These are phyloP conservation scores for Lasioglossum oenotherae DNA, from an alignment of 2,888 invertebrate species.

Conservation along the genomic window DNA sequence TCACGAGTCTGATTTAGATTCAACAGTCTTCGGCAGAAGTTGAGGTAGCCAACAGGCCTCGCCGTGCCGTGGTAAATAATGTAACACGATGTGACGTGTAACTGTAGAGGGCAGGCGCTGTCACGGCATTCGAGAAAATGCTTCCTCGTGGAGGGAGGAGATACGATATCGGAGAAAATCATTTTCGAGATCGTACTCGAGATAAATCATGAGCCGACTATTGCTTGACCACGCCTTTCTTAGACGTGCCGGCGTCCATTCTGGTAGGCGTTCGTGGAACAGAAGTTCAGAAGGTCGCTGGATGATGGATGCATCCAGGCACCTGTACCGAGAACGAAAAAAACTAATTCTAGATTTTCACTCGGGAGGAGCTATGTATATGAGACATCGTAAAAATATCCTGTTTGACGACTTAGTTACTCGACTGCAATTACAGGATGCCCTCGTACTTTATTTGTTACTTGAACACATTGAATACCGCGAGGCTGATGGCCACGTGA, in stretches of 20 bases:
- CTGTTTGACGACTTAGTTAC: conserved; percentile 8
- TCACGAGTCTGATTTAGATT: neutral
- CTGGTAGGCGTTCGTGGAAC: conserved; percentile 57
- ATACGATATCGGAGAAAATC: conserved; percentile 69
- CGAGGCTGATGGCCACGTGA: neutral
- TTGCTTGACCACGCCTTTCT: conserved; percentile 65
- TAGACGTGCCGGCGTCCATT: conserved; percentile 68
- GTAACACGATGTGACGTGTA: conserved; percentile 9
- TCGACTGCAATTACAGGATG: neutral
- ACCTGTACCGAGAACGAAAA: conserved; percentile 18
- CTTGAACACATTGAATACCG: neutral
- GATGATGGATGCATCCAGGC: conserved; percentile 52
- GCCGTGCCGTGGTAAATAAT: neutral
- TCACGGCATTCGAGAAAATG: conserved; percentile 33
- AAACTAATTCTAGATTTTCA: conserved; percentile 6
- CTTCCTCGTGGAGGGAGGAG: conserved; percentile 47
- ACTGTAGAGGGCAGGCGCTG: conserved; percentile 28
- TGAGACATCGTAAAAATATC: neutral
- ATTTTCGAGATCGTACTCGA: conserved; percentile 67
- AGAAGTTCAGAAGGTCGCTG: conserved; percentile 61
- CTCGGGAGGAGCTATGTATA: neutral
- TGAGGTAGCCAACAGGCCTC: neutral
- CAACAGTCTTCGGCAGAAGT: neutral
- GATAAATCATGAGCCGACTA: conserved; percentile 65
- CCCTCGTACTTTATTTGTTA: neutral